Conservation (phyloP, 2,888 invertebrate genomes). For the Agrotis puta region DNA sequence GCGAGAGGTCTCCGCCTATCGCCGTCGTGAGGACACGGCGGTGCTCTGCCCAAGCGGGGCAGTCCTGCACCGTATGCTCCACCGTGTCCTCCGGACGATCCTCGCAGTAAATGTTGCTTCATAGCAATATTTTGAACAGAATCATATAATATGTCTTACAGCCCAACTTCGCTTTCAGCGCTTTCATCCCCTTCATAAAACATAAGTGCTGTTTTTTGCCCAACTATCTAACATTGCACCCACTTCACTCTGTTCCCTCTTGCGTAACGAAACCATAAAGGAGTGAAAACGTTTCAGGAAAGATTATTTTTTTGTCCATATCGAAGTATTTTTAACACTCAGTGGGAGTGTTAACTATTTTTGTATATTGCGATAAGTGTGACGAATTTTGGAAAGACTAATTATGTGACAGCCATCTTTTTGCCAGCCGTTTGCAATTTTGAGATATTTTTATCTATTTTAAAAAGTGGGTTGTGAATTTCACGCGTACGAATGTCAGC, state of each 20-base stretch:
- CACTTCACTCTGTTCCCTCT: constrained; percentile 60
- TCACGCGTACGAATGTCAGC: constrained; percentile 26
- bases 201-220: constrained; percentile 46
- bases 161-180: constrained; percentile 40
- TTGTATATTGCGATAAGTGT: constrained; percentile 59
- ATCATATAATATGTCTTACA: background rate
- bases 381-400: constrained; percentile 58
- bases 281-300: constrained; percentile 45
- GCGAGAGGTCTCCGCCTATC: too few species aligned
- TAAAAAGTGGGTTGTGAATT: constrained; percentile 29
- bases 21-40: too few species aligned
- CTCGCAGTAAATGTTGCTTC: too few species aligned
- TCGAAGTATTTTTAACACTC: constrained; percentile 63
- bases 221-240: constrained; percentile 52
- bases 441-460: constrained; percentile 36
- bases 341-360: constrained; percentile 63
- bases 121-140: background rate
- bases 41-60: too few species aligned
- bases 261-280: constrained; percentile 50
- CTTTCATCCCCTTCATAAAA: constrained; percentile 48
- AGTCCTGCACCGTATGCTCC: too few species aligned
- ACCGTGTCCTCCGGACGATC: too few species aligned
- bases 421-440: constrained; percentile 48
- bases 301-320: constrained; percentile 54
- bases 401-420: constrained; percentile 58